Conservation (phyloP, 2,113 vertebrate genomes). For the Clarias magur region DNA sequence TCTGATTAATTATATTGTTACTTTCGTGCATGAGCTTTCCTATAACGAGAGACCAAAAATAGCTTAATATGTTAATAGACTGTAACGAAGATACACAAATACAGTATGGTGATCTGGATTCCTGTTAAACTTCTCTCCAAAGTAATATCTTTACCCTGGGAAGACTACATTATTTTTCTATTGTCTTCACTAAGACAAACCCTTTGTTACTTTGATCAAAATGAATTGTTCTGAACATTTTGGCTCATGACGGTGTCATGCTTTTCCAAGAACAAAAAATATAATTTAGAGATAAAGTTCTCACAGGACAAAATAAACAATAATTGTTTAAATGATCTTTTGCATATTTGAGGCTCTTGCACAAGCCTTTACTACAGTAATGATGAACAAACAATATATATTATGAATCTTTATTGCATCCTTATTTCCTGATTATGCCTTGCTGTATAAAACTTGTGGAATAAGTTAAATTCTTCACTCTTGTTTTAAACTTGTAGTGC, state of each 20-base stretch:
- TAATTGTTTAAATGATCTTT: not conserved
- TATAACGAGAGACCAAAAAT: not conserved
- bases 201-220: not conserved
- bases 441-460: not conserved
- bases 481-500: not conserved
- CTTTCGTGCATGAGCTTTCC: not conserved
- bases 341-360: not conserved
- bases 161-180: not conserved
- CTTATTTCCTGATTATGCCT: not conserved
- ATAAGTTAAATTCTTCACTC: not conserved
- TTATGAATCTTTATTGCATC: not conserved
- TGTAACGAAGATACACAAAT: not conserved
- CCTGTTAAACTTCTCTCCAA: not conserved
- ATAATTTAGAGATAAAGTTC: not conserved
- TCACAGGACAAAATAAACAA: not conserved
- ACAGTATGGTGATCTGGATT: not conserved
- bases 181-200: not conserved
- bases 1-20: not conserved
- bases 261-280: not conserved
- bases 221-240: not conserved
- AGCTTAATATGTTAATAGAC: not conserved
- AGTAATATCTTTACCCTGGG: not conserved
- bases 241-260: not conserved
- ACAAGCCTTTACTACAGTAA: too few species aligned
- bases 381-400: not conserved